These are phyloP conservation scores for Hirudo medicinalis DNA, from an alignment of 1,140 invertebrate genomes.

Conservation along the genomic window DNA sequence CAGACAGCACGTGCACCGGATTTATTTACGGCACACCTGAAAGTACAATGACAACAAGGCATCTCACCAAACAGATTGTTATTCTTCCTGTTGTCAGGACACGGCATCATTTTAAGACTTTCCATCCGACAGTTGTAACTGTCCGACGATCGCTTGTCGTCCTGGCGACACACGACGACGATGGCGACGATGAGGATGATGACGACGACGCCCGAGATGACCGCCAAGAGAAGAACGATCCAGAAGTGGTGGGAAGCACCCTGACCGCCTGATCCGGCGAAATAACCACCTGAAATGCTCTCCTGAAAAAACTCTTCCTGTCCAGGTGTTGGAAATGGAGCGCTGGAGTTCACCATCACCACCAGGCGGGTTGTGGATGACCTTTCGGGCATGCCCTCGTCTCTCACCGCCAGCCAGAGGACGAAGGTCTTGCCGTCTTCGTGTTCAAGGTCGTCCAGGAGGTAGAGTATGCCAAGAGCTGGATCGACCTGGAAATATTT, in stretches of 20 bases:
- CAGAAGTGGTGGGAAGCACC: conserved; percentile 16
- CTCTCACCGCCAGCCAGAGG: conserved; percentile 13
- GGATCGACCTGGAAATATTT: conserved; percentile 18
- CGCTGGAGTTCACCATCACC: conserved; percentile 17
- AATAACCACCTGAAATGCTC: not conserved
- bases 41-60: not conserved
- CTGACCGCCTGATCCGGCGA: not conserved
- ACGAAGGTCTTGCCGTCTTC: conserved; percentile 13
- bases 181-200: conserved; percentile 19
- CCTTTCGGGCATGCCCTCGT: conserved; percentile 17
- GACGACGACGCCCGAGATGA: conserved; percentile 15
- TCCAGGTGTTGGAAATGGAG: not conserved
- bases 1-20: not conserved
- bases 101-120: conserved; percentile 13
- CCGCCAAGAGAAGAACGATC: conserved; percentile 21
- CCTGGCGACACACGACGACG: conserved; percentile 17
- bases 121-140: conserved; percentile 18
- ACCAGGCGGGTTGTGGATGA: conserved; percentile 13
- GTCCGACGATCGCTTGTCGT: conserved; percentile 3
- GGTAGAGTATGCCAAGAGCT: conserved; percentile 4
- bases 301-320: not conserved
- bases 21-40: not conserved
- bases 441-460: conserved; percentile 13
- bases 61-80: not conserved
- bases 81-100: not conserved